Conservation (phyloP, 2,888 invertebrate species). For the Ditula angustiorana region DNA sequence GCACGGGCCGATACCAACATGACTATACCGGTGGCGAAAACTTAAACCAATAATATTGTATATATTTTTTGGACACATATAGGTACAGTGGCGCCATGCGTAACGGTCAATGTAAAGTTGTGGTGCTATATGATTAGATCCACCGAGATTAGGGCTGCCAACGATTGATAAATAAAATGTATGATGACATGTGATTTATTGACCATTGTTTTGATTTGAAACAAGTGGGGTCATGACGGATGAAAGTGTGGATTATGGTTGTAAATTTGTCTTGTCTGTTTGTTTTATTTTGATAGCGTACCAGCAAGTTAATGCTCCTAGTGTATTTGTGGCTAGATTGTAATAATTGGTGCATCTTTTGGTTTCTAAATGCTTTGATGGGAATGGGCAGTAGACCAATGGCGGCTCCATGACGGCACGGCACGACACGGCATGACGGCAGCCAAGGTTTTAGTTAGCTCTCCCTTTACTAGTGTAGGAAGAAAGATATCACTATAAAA, state of each 20-base stretch:
- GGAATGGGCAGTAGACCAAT: too few species aligned
- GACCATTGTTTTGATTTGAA: conserved; percentile 38
- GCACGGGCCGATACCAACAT: conserved; percentile 42
- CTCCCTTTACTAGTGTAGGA: too few species aligned
- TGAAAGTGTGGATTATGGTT: conserved; percentile 35
- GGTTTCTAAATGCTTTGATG: too few species aligned
- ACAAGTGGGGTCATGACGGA: conserved; percentile 41
- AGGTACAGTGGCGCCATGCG: not conserved
- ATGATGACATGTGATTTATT: conserved; percentile 41
- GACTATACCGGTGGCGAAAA: conserved; percentile 5
- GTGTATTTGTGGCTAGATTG: too few species aligned
- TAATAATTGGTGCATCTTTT: too few species aligned
- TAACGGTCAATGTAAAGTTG: conserved; percentile 15
- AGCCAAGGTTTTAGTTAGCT: too few species aligned
- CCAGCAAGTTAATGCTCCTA: not conserved
- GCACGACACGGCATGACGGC: too few species aligned
- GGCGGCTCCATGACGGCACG: too few species aligned
- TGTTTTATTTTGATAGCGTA: conserved; percentile 20
- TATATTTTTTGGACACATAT: not conserved
- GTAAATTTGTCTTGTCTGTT: conserved; percentile 39
- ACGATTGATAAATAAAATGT: conserved; percentile 40
- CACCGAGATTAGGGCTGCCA: conserved; percentile 59
- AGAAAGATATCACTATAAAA: too few species aligned
- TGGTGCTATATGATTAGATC: conserved; percentile 76
- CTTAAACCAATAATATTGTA: not conserved